Evolutionary conservation across 2,797 vertebrate genomes (phyloP).

Genomic region (Sebastes iracundus): DNA sequence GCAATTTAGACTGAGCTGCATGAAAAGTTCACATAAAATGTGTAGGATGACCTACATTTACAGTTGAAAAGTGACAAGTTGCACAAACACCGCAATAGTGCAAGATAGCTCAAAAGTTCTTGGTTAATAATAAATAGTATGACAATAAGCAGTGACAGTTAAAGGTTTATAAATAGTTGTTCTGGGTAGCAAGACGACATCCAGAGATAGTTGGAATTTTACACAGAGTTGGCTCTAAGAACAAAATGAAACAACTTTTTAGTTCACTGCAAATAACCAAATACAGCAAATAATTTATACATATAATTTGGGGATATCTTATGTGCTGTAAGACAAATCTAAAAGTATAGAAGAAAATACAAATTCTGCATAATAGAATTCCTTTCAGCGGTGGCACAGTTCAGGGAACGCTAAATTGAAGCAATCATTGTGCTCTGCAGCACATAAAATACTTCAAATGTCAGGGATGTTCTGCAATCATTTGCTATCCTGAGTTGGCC

Average conservation of each 20-base stretch:
- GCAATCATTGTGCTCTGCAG: constrained; percentile 58
- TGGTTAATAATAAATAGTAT: constrained; percentile 37
- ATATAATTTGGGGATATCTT: constrained; percentile 20
- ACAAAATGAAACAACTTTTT: background rate
- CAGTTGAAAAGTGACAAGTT: constrained; percentile 30
- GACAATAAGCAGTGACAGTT: constrained; percentile 35
- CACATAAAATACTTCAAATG: constrained; percentile 62
- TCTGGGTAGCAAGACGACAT: background rate
- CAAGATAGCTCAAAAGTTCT: constrained; percentile 12
- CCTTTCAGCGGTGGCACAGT: constrained; percentile 35
- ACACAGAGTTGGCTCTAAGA: background rate
- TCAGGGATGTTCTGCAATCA: constrained; percentile 63
- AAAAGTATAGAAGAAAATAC: constrained; percentile 34
- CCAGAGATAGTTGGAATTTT: background rate
- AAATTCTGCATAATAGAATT: constrained; percentile 33
- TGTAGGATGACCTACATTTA: constrained; percentile 38
- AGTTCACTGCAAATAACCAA: background rate
- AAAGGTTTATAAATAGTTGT: constrained; percentile 20
- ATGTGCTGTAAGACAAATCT: constrained; percentile 9
- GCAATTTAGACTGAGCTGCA: constrained; percentile 21
- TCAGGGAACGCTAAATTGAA: constrained; percentile 52
- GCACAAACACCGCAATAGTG: constrained; percentile 32
- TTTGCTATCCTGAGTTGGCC: constrained; percentile 41
- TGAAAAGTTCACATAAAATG: constrained; percentile 17
- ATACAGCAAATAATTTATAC: background rate